A percentile compares a stretch with the other conserved stretches of the same genome.
Conservation (phyloP, 2,888 invertebrate genomes). For the Stegophylla sp. region DNA sequence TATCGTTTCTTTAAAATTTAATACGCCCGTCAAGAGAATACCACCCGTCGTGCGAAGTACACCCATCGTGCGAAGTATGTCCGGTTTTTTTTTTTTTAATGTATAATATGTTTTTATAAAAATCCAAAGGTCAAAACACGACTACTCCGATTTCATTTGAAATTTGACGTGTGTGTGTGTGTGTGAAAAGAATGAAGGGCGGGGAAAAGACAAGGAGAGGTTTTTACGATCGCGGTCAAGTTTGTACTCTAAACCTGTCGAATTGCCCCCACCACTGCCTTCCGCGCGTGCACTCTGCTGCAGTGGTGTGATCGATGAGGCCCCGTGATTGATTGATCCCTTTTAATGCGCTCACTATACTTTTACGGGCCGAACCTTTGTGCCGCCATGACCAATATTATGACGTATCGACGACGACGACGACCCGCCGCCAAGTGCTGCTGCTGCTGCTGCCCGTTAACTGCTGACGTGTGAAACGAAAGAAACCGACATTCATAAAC, state of each 20-base stretch:
- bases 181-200: neutral
- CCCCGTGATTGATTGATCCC: conserved; percentile 48
- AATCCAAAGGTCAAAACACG: neutral
- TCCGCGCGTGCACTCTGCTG: neutral
- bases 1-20: too few relatives aligned
- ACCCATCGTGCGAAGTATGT: too few relatives aligned
- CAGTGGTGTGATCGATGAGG: conserved; percentile 35
- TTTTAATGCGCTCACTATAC: conserved; percentile 34
- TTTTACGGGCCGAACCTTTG: neutral
- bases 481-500: conserved; percentile 30
- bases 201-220: neutral
- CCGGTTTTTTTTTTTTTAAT: too few relatives aligned
- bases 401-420: conserved; percentile 36
- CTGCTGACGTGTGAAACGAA: neutral
- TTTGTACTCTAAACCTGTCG: conserved; percentile 28
- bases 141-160: conserved; percentile 9
- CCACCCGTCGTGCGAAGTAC: too few relatives aligned
- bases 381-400: conserved; percentile 43
- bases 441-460: neutral
- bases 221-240: conserved; percentile 20
- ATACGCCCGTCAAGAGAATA: too few relatives aligned
- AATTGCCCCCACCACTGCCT: neutral
- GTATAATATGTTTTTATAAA: too few relatives aligned
- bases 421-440: conserved; percentile 21
- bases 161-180: neutral